Evolutionary conservation across 1,140 invertebrate genomes (phyloP), one percentile per base, ranked within the genome.

Genomic region (Calliopsis andreniformis): DNA sequence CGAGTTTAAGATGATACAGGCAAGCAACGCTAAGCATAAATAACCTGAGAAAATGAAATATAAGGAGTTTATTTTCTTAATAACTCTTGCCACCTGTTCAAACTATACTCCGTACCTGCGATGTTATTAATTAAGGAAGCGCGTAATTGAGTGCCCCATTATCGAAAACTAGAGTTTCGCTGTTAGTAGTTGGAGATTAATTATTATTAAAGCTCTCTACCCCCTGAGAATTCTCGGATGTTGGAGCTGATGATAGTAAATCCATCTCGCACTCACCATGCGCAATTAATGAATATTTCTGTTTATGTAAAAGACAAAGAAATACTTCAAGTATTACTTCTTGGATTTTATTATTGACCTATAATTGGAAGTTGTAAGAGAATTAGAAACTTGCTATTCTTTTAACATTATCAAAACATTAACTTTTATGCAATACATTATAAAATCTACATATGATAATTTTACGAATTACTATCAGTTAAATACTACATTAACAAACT

Each of bases 121-220:
- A 51, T 45, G 69, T 82, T 82, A 77, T 82, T 82, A 78, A 82
- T 61, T 63, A 80, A 66, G 78, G 71, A 77, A 80, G 78, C 59
- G 23, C 72, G 67, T 82, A 82, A 82, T 82, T 82, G 58, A 77
- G 66, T 73, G 7, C 72, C 39, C 78, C 78, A 71, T 82, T 70
- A 47, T 66, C 78, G 80, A 82, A 82, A 82, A 77, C 64, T 76
- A 64, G 75, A 82, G 78, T 82, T 82, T 25, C 58, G 61, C 72
- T 53, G 71, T 71, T 81, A 55, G 78, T 82, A 82, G 79, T 82
- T 80, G 56, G 72, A 82, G 59, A 82, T 82, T 82, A 82, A 82
- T 82, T 82, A 82, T 81, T 81, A 82, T 81, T 63, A 80, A 43
- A 80, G 73, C 78, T 59, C 55, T 69, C 43, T 18, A 42, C 32